These are phyloP conservation scores for Sebastes oblongus DNA, from an alignment of 2,797 vertebrate genomes.

Conservation along the genomic window DNA sequence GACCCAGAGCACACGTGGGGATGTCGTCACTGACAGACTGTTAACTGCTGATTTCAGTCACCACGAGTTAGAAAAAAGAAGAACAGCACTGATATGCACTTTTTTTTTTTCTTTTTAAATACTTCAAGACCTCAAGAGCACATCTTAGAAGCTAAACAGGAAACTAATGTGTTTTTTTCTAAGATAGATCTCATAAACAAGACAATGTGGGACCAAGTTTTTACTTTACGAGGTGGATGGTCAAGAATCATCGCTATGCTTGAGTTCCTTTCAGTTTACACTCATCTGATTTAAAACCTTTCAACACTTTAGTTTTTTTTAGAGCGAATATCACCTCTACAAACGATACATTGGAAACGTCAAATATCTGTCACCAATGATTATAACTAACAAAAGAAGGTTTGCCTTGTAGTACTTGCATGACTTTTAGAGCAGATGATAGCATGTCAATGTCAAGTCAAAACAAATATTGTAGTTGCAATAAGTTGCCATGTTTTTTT, in stretches of 20 bases:
- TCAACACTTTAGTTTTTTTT: not conserved
- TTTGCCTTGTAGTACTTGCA: not conserved
- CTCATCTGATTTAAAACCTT: not conserved
- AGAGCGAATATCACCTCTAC: not conserved
- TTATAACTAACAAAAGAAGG: not conserved
- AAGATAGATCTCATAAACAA: not conserved
- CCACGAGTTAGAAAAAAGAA: not conserved
- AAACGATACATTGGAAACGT: too few relatives aligned
- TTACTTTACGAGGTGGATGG: not conserved
- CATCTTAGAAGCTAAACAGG: not conserved
- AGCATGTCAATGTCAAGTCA: not conserved
- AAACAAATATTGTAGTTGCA: not conserved
- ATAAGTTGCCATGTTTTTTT: not conserved
- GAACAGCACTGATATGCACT: not conserved
- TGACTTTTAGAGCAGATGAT: not conserved
- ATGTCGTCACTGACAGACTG: not conserved
- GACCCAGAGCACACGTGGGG: not conserved
- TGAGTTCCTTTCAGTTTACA: not conserved
- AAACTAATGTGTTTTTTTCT: not conserved
- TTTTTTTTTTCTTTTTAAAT: not conserved
- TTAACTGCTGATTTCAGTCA: not conserved
- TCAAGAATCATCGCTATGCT: not conserved
- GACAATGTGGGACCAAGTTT: not conserved
- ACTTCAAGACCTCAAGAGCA: conserved; percentile 15
- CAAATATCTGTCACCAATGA: not conserved